A percentile compares a stretch with the other conserved stretches of the same genome.
These are phyloP conservation scores for Delichon dasypus DNA, from an alignment of 2,797 vertebrate species.

Conservation along the genomic window DNA sequence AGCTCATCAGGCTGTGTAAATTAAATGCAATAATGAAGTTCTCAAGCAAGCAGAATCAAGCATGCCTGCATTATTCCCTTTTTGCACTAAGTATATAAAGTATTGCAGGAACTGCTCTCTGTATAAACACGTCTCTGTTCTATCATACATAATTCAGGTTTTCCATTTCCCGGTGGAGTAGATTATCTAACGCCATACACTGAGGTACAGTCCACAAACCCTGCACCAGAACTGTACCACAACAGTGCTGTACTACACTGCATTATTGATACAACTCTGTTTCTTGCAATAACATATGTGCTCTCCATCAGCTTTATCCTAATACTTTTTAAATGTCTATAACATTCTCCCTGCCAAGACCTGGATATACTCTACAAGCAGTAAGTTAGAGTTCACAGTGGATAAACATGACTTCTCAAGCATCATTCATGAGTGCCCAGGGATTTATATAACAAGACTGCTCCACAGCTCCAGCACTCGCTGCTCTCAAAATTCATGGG, in stretches of 20 bases:
- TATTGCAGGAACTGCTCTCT: conserved; percentile 34
- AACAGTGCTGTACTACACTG: background rate
- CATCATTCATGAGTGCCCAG: background rate
- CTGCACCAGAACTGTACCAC: background rate
- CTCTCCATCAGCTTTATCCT: conserved; percentile 2
- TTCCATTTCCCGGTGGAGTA: background rate
- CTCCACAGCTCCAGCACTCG: background rate
- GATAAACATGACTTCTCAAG: background rate
- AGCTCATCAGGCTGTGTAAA: conserved; percentile 41
- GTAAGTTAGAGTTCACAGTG: background rate
- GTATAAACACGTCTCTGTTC: conserved; percentile 44
- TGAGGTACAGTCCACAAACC: background rate
- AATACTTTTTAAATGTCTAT: conserved; percentile 6
- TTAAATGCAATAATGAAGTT: conserved; percentile 41
- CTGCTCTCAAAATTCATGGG: background rate
- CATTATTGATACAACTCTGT: background rate
- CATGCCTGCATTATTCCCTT: background rate
- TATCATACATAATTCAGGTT: conserved; percentile 64
- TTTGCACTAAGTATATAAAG: background rate
- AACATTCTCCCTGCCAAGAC: background rate
- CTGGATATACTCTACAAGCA: background rate
- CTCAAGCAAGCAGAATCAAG: conserved; percentile 20
- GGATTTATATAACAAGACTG: background rate
- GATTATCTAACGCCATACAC: conserved; percentile 31
- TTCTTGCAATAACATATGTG: background rate